Base-by-base conservation (phyloP, 2,888 invertebrate species). In the Ornithoptera alexandrae region DNA sequence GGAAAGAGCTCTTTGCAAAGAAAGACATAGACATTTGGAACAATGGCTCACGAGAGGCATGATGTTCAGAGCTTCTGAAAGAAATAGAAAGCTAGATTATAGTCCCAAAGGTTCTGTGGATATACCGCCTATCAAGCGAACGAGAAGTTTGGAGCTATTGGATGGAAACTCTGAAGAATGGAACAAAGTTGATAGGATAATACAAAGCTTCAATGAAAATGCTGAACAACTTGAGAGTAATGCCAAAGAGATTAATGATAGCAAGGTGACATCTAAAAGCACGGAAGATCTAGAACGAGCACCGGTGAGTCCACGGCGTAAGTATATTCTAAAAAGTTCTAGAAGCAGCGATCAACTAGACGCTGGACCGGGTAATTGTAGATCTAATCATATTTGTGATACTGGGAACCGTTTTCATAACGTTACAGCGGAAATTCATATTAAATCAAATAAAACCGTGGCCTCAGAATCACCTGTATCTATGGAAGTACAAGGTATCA, bases 121-220 rank as follows among this genome's bases (percentile, higher is more conserved):
- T 69, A 93, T 94, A 71, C 93, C 94, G 50, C 94, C 94, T 0
- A 81, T 95, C 50, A 94, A 95, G 60, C 89, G 96, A 65, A 95
- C 96, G 1, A 94, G 95, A 74, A 96, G 96, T 74, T 86, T 96
- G 76, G 96, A 97, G 81, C 82, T 96, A 72, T 80, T 96, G 53
- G 94, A 95, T 77, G 90, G 85, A 50, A 86, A 88, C 61, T 83
- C 85, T 15, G 89, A 87, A 74, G 88, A 90, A 73, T 92, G 90
- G 93, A 89, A 88, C 66, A 86, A 81, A 81, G 91, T 89, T 0
- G 85, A 89, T 74, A 80, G 75, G 65, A 84, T 90, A 64, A 87
- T 89, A 72, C 86, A 83, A 69, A 87, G 80, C 67, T 92, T 89
- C 74, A 90, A 92, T 74, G 81, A 86, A 75, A 87, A 88, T 72